Evolutionary conservation across 1,140 invertebrate species (phyloP), one percentile per base, ranked within the genome.

Genomic region (Stegodyphus dumicola): DNA sequence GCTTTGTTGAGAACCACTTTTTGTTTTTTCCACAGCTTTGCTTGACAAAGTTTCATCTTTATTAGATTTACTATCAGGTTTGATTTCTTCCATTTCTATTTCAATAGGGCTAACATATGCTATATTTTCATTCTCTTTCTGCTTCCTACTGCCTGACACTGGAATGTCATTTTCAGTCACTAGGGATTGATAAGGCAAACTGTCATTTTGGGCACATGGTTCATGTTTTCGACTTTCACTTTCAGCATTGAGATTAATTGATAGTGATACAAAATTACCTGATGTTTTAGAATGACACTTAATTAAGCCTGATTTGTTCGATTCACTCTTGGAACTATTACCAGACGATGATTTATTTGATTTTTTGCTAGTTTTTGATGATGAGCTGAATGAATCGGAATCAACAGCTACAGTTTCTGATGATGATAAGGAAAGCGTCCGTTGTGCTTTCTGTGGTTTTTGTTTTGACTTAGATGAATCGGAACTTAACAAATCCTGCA

Each of bases 401-500:
- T 54, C 51, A n/a, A 80, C 48, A 54, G 18, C 67, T 54, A 15
- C 67, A 60, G 70, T 71, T 74, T 83, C 80, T 65, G 74, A 70
- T 7, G 80, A 83, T n/a, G 80, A 83, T 48, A 75, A 54, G 9
- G 80, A 83, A 64, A 74, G 80, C 9, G 80, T 83, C 51, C 80
- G 33, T 15, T 83, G 80, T 73, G 80, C 53, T 75, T 83, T 74
- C 49, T 67, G 71, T 17, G 70, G 53, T 6, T 75, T 74, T 64
- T 71, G 67, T 70, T 71, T 80, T 17, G 77, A 56, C 33, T 80
- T 80, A 33, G 65, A 67, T 6, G 53, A 75, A n/a, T 88, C 85
- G 56, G 86, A 77, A 76, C 85, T 85, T n/a, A 92, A 91, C 76
- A 93, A 89, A 89, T 93, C 93, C 87, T 93, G 92, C 18, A 93